Evolutionary conservation across 2,888 invertebrate species (phyloP).

Genomic region (Meganola albula): DNA sequence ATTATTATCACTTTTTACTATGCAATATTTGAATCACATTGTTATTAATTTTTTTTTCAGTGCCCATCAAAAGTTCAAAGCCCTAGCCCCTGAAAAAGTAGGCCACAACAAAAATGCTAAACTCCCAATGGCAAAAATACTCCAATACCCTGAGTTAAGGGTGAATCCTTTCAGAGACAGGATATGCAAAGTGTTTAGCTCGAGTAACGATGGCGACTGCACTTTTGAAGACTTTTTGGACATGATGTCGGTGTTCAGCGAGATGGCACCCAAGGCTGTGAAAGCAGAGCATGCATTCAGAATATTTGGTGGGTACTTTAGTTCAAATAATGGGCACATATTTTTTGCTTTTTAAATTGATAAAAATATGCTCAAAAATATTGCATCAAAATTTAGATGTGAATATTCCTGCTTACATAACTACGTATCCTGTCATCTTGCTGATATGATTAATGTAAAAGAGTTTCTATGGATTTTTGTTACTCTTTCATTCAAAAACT

Average conservation of each 20-base stretch:
- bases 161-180: constrained; percentile 95
- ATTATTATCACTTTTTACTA: constrained; percentile 4
- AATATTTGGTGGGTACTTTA: constrained; percentile 92
- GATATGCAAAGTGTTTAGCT: constrained; percentile 94
- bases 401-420: too few species aligned
- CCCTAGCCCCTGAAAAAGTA: constrained; percentile 92
- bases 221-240: constrained; percentile 97
- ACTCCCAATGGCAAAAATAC: constrained; percentile 88
- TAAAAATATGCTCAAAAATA: too few species aligned
- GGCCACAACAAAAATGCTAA: constrained; percentile 93
- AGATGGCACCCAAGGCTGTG: constrained; percentile 92
- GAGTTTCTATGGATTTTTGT: background rate
- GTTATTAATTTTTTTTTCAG: constrained; percentile 58
- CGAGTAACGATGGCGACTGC: constrained; percentile 92
- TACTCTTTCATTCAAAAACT: too few species aligned
- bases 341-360: too few species aligned
- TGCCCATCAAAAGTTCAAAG: constrained; percentile 93
- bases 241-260: constrained; percentile 97
- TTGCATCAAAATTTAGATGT: too few species aligned
- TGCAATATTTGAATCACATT: constrained; percentile 9
- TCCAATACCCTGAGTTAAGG: constrained; percentile 90
- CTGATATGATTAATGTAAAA: background rate
- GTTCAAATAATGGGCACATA: too few species aligned
- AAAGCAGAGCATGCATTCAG: constrained; percentile 97
- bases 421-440: too few species aligned